Evolutionary conservation across 1,140 invertebrate species (phyloP).

Genomic region (Drosophila lacteicornis): DNA sequence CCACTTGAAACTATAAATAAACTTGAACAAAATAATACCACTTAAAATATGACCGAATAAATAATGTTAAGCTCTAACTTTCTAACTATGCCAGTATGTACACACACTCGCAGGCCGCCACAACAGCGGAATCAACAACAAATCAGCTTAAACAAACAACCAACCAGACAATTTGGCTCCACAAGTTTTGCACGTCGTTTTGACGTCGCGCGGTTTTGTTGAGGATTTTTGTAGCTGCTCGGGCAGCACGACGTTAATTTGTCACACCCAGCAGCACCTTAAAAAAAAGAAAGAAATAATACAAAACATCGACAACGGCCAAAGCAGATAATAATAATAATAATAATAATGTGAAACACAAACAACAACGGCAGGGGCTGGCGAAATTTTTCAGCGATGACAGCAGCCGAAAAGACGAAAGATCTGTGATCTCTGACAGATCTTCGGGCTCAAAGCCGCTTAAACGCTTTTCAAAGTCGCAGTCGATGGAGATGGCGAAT

Average conservation of each 20-base stretch:
- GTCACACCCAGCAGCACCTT: constrained; percentile 76
- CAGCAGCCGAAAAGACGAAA: constrained; percentile 59
- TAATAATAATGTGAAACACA: constrained; percentile 53
- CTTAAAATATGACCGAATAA: constrained; percentile 38
- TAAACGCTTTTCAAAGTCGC: constrained; percentile 78
- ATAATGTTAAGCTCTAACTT: constrained; percentile 50
- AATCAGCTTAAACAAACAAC: constrained; percentile 76
- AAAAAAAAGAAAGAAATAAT: constrained; percentile 22
- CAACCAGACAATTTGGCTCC: constrained; percentile 81
- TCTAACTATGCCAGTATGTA: constrained; percentile 47
- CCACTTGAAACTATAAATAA: neutral
- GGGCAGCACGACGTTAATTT: constrained; percentile 65
- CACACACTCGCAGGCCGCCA: constrained; percentile 5
- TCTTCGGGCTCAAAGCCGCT: constrained; percentile 65
- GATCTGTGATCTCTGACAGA: constrained; percentile 52
- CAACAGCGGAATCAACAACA: constrained; percentile 57
- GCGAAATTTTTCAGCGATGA: constrained; percentile 82
- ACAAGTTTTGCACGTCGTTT: constrained; percentile 67
- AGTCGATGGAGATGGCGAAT: constrained; percentile 14
- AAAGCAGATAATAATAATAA: constrained; percentile 60
- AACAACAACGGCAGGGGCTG: constrained; percentile 57
- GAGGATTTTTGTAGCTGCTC: constrained; percentile 35
- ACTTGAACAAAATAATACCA: constrained; percentile 17
- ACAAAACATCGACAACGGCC: constrained; percentile 40
- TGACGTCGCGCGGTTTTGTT: constrained; percentile 42